Evolutionary conservation across 2,113 vertebrate genomes (phyloP).

Genomic region (Platycercus adscitus): DNA sequence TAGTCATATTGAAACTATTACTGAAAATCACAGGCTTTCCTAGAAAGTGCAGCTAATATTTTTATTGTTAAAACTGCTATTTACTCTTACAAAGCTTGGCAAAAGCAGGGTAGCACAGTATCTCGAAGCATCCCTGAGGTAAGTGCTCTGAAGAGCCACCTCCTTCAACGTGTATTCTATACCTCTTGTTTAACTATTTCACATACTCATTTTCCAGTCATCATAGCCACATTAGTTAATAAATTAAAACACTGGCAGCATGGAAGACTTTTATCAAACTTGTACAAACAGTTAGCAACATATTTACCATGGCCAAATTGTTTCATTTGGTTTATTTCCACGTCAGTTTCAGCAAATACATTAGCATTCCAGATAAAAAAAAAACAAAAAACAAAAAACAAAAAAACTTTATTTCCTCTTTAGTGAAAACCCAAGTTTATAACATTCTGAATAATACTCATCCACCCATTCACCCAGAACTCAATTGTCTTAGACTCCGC

Average conservation of each 20-base stretch:
- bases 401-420: not conserved
- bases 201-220: not conserved
- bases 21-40: not conserved
- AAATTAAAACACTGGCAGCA: constrained; percentile 7
- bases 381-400: not conserved
- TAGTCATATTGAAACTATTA: not conserved
- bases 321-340: constrained; percentile 41
- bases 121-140: not conserved
- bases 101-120: not conserved
- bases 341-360: not conserved
- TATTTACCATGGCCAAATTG: constrained; percentile 16
- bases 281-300: constrained; percentile 36
- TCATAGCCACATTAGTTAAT: constrained; percentile 1
- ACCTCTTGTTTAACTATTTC: constrained; percentile 7
- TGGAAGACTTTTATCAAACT: constrained; percentile 26
- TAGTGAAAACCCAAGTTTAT: constrained; percentile 12
- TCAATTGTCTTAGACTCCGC: constrained; percentile 11
- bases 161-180: not conserved
- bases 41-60: not conserved
- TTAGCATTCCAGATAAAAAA: not conserved
- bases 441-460: constrained; percentile 38
- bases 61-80: not conserved
- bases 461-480: constrained; percentile 24
- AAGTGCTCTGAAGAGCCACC: not conserved
- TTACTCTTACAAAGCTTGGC: not conserved